Base-by-base conservation (phyloP, 2,888 invertebrate genomes). In the Mechanitis messenoides region DNA sequence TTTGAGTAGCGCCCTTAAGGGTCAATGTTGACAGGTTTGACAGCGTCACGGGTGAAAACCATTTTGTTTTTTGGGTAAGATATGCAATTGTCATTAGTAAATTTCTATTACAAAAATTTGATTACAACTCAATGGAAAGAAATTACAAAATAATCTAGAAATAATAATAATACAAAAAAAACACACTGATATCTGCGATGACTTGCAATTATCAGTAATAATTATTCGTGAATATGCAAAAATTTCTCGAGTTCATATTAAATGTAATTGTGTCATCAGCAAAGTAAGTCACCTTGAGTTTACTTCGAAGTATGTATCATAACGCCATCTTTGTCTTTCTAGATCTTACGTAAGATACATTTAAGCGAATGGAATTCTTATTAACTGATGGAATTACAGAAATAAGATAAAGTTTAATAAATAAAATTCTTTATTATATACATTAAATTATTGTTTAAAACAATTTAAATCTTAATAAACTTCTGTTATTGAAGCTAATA, bases 351-450 rank as follows among this genome's bases (percentile, higher is more conserved):
- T 50, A 31, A 50, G 7, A 31, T 31, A 28, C n/a, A 2, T 28
- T 7, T 47, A 20, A 20, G 28, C 2, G 31, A 31, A 3, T 31
- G 31, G 31, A 1, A 31, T 31, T 9, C 4, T 31, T 11, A 31
- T 7, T 53, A 45, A 62, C 56, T 50, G 9, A 7, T 7, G 31
- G 31, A 50, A 31, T 31, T 11, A 50, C 3, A 50, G 45, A 60
- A 67, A 66, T 67, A 65, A 53, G 56, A 50, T 42, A 1, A 33
- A 60, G 47, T 20, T 20, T 68, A 76, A 80, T 88, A 88, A 87
- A 88, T 88, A 88, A 84, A 86, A 85, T 82, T 82, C 81, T 89
- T 87, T 89, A 88, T 87, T 89, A 85, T 86, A 86, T 86, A 87
- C 87, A 87, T 87, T 88, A 85, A 84, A 87, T 87, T 84, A 87